Conservation (phyloP, 2,888 invertebrate genomes). For the Eupithecia tripunctaria region DNA sequence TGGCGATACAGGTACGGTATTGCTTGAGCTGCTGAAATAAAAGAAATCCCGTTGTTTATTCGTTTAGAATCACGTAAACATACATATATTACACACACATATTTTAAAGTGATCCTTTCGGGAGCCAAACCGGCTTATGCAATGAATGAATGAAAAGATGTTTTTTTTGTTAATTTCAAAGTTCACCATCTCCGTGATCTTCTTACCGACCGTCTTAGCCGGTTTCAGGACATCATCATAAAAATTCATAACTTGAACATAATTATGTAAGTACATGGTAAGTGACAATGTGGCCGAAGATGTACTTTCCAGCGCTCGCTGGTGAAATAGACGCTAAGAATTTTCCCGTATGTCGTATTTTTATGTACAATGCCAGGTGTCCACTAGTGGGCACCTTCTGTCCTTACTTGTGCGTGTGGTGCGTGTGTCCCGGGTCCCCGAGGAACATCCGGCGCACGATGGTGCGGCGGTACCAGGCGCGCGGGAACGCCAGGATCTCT, state of each 20-base stretch:
- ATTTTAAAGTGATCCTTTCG: neutral
- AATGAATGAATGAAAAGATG: neutral
- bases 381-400: neutral
- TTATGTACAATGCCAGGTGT: neutral
- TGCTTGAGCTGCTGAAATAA: constrained; percentile 55
- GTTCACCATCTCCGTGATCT: neutral
- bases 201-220: neutral
- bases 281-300: neutral
- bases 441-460: constrained; percentile 96
- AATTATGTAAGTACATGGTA: too few species aligned
- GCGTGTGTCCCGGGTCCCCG: constrained; percentile 90
- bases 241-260: too few species aligned
- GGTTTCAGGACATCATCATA: too few species aligned
- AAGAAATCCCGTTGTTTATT: too few species aligned
- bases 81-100: too few species aligned
- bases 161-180: neutral
- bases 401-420: constrained; percentile 15
- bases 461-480: constrained; percentile 98
- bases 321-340: neutral
- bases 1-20: constrained; percentile 69
- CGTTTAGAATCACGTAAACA: neutral
- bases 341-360: neutral
- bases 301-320: neutral
- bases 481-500: constrained; percentile 98
- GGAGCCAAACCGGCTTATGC: neutral